Base-by-base conservation (phyloP, 2,113 vertebrate genomes). In the Ploceus nigricollis region DNA sequence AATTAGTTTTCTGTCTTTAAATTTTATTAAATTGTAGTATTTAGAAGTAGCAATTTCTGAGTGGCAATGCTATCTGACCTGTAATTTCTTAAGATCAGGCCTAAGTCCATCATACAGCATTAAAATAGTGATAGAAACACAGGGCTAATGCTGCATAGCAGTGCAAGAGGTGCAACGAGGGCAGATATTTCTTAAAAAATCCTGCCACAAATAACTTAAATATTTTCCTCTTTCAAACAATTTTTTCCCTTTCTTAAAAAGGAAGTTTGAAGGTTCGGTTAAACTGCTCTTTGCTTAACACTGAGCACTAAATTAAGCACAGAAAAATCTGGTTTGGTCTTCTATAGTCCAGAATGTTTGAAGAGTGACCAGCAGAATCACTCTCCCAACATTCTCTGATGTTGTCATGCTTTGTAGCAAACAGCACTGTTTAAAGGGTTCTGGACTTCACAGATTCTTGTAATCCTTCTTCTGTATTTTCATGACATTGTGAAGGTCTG, bases 131-230 rank as follows among this genome's bases (percentile, higher is more conserved):
- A 53, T 48, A 28, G 66, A 80, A 85, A 56, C 10, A 31, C 2
- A n/a, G 13, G 35, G 17, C 24, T 82, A 31, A 58, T 39, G 44
- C 44, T 77, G 25, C 33, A 48, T 7, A 66, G 14, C 47, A 77
- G 7, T 23, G 56, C 50, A 16, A 57, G 15, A 56, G 7, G 3
- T 47, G 30, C 20, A 58, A n/a, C 0, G 0, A 58, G 9, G 20
- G 37, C 47, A 71, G 47, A 15, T 51, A 57, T 17, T 87, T 76
- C 13, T 76, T 35, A 1, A 31, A 58, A 44, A 58, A 10, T 13
- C 19, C 1, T 0, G 7, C 11, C 30, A 19, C 10, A 76, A 68
- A 80, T 44, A 70, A 22, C 8, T 20, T n/a, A 71, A 33, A 42
- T 53, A 28, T 72, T 56, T 25, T 65, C 17, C 40, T 83, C 25